Evolutionary conservation across 2,113 vertebrate species (phyloP), one percentile per base, ranked within the genome.

Genomic region (Etheostoma spectabile): DNA sequence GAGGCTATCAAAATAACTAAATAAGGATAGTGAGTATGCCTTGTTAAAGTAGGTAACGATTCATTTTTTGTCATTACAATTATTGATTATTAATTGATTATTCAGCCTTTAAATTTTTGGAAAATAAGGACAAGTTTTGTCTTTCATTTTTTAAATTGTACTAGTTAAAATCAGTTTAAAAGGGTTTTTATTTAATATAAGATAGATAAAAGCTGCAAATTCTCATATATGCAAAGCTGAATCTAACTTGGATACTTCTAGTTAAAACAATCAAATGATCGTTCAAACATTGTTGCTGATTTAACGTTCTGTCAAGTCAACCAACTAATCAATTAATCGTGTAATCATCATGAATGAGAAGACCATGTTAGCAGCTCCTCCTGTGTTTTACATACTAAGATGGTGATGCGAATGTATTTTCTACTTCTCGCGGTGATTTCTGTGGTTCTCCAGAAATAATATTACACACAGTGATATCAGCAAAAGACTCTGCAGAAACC

Each of bases 401-500:
- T 35, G 0, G 42, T 30, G 19, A 63, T 42, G 15, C 0, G n/a
- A 7, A 63, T 42, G 52, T 8, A 10, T 35, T 38, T 53, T 69
- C 30, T 59, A 1, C 12, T 24, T 27, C 60, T 49, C 0, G 15
- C 15, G 11, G n/a, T 19, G 16, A 74, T 30, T 71, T 68, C 6
- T 59, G 76, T 8, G 61, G 66, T 78, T 62, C 18, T 55, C 5
- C 51, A 42, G 27, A 76, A 82, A 68, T 74, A 35, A 62, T 21
- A 49, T 24, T 0, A 18, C 33, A 46, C 52, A 30, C 51, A 33
- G 33, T 10, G 78, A 59, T 53, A 57, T 72, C 68, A 74, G 70
- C 67, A 51, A 45, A 65, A 74, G 24, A 10, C 5, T 77, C 42
- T 30, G 13, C 56, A 57, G 51, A 72, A 86, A 80, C 74, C 63